Percentiles rank a stretch among this genome's conserved stretches.
Conservation (phyloP, 2,797 vertebrate species). For the Neostethus bicornis region DNA sequence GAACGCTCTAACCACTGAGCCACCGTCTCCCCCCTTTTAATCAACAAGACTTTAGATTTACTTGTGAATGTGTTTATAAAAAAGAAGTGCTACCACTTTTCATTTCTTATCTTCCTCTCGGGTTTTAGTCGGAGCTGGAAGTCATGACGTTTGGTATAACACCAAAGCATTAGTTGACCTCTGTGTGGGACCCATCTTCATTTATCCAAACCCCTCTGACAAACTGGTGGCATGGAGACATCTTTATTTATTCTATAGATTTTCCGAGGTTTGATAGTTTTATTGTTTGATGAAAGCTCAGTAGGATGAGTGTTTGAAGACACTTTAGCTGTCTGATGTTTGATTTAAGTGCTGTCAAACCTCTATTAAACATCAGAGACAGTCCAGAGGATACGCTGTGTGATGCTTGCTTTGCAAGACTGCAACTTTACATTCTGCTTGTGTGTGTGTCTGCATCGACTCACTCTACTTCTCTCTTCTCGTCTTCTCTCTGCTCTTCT, state of each 20-base stretch:
- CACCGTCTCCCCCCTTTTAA: too few relatives aligned
- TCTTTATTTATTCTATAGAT: conserved; percentile 21
- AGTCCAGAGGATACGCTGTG: conserved; percentile 26
- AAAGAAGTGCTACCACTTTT: conserved; percentile 1
- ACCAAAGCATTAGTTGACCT: conserved; percentile 27
- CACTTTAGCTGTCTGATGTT: conserved; percentile 6
- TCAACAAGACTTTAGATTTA: not conserved
- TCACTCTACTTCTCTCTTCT: conserved; percentile 22
- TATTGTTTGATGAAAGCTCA: conserved; percentile 1
- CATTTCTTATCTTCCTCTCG: not conserved
- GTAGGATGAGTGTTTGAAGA: conserved; percentile 16
- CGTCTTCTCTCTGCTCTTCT: not conserved
- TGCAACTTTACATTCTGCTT: conserved; percentile 23
- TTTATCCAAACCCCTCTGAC: conserved; percentile 16
- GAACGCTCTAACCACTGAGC: too few relatives aligned
- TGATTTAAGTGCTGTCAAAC: conserved; percentile 37
- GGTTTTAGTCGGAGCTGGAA: conserved; percentile 14
- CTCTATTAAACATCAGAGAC: conserved; percentile 23
- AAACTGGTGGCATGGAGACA: conserved; percentile 5
- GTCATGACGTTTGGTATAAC: conserved; percentile 2
- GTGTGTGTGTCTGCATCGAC: conserved; percentile 16
- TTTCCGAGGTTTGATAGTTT: conserved; percentile 38
- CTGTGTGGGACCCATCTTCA: conserved; percentile 14
- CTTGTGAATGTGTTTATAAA: not conserved
- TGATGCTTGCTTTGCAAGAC: conserved; percentile 40